Evolutionary conservation across 2,888 invertebrate species (phyloP).

Genomic region (Cabera pusaria): DNA sequence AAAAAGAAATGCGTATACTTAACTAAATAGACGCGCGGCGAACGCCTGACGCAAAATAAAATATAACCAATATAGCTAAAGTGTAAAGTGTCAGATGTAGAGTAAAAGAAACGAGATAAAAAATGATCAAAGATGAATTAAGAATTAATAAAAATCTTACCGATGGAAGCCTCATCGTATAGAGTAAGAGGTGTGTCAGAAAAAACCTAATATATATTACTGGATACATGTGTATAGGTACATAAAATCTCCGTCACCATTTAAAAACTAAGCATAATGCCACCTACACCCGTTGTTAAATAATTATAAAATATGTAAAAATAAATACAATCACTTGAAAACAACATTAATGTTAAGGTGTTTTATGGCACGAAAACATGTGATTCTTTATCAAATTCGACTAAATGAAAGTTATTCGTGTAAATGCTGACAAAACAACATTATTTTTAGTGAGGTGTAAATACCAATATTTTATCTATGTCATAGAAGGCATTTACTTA

Average conservation of each 20-base stretch:
- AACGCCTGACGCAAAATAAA: constrained; percentile 2
- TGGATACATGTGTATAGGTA: constrained; percentile 31
- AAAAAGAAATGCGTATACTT: constrained; percentile 3
- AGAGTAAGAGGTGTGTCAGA: constrained; percentile 40
- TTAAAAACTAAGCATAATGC: constrained; percentile 3
- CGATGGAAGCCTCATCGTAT: constrained; percentile 37
- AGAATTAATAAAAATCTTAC: constrained; percentile 21
- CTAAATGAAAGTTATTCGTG: too few species aligned
- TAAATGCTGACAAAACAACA: too few species aligned
- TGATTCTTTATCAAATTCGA: too few species aligned
- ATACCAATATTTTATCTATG: too few species aligned
- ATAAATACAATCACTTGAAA: too few species aligned
- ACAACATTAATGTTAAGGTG: too few species aligned
- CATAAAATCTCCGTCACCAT: constrained; percentile 31
- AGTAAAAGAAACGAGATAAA: constrained; percentile 14
- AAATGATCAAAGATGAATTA: constrained; percentile 11
- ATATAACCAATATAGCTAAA: constrained; percentile 10
- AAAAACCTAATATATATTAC: constrained; percentile 31
- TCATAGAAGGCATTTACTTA: too few species aligned
- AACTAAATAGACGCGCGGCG: not conserved
- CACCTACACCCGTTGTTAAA: constrained; percentile 4
- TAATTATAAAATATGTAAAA: too few species aligned
- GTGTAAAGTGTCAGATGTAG: constrained; percentile 18
- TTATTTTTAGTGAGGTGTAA: too few species aligned
- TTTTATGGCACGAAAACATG: too few species aligned